Evolutionary conservation across 64 coral and sea anemone genomes (phyloP).

Genomic region (Pachyseris speciosa): DNA sequence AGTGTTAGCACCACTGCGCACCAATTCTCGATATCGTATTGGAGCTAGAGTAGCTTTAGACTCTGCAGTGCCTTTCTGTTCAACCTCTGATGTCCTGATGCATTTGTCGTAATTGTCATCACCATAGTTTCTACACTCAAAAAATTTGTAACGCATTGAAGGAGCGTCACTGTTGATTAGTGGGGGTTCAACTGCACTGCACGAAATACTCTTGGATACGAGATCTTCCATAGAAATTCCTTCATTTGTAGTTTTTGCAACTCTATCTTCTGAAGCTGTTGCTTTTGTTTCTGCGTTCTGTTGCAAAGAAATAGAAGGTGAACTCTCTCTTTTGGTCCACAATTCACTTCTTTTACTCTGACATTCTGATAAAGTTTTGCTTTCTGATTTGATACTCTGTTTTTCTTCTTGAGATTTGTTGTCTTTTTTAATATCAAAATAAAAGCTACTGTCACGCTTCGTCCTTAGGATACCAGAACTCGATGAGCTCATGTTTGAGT

Average conservation of each 20-base stretch:
- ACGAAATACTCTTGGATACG: slow-evolving; percentile 62
- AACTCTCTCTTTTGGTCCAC: background rate
- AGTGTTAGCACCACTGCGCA: background rate
- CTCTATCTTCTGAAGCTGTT: background rate
- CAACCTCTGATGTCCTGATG: slow-evolving; percentile 9
- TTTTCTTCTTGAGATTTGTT: background rate
- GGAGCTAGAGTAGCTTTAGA: slow-evolving; percentile 34
- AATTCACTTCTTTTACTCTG: background rate
- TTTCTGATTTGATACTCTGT: background rate
- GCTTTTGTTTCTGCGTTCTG: background rate
- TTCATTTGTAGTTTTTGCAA: background rate
- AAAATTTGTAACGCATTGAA: slow-evolving; percentile 54
- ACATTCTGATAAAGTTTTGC: background rate
- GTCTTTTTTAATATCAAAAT: background rate
- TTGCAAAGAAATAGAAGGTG: background rate
- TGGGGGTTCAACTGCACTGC: slow-evolving; percentile 63
- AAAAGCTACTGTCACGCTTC: background rate
- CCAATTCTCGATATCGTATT: slow-evolving; percentile 57
- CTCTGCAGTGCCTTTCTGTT: background rate
- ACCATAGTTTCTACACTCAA: slow-evolving; percentile 69
- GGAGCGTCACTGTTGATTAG: slow-evolving; percentile 58
- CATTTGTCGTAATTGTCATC: slow-evolving; percentile 50
- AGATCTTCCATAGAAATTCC: slow-evolving; percentile 38
- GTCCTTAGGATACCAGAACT: background rate
- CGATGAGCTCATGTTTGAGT: background rate